Evolutionary conservation across 2,888 invertebrate species (phyloP).

Genomic region (Metellina segmentata): DNA sequence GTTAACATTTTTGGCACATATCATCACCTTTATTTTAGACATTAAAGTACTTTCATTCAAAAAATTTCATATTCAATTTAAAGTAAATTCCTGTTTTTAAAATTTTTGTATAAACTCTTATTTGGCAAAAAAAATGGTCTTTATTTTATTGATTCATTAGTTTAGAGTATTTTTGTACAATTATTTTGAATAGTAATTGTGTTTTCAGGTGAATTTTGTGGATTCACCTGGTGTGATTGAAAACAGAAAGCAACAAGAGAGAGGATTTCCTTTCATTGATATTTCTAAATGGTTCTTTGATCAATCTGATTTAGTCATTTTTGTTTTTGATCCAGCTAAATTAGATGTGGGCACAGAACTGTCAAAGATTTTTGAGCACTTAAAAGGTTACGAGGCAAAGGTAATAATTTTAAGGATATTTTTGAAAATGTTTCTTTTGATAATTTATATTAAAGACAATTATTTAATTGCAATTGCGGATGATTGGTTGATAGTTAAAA

Average conservation of each 20-base stretch:
- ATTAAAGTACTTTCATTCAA: too few relatives aligned
- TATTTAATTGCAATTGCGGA: too few relatives aligned
- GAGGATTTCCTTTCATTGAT: constrained; percentile 80
- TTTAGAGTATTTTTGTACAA: too few relatives aligned
- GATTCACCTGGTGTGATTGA: constrained; percentile 81
- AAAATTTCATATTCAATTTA: too few relatives aligned
- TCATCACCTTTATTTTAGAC: too few relatives aligned
- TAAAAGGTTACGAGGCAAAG: constrained; percentile 78
- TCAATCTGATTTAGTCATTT: constrained; percentile 79
- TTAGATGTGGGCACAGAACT: constrained; percentile 80
- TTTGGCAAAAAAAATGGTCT: background rate
- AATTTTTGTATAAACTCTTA: background rate
- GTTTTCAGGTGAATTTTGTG: constrained; percentile 79
- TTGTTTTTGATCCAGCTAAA: constrained; percentile 80
- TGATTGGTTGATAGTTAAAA: too few relatives aligned
- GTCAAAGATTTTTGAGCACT: constrained; percentile 78
- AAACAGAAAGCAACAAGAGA: constrained; percentile 79
- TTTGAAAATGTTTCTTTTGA: constrained; percentile 30
- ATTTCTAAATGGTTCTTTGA: constrained; percentile 80
- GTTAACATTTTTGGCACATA: too few relatives aligned
- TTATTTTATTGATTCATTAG: background rate
- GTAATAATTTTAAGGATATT: constrained; percentile 72
- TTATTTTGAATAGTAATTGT: too few relatives aligned
- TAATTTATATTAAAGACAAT: background rate
- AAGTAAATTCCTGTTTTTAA: too few relatives aligned